These are phyloP conservation scores for Unio delphinus DNA, from an alignment of 2,888 invertebrate species.

Conservation along the genomic window DNA sequence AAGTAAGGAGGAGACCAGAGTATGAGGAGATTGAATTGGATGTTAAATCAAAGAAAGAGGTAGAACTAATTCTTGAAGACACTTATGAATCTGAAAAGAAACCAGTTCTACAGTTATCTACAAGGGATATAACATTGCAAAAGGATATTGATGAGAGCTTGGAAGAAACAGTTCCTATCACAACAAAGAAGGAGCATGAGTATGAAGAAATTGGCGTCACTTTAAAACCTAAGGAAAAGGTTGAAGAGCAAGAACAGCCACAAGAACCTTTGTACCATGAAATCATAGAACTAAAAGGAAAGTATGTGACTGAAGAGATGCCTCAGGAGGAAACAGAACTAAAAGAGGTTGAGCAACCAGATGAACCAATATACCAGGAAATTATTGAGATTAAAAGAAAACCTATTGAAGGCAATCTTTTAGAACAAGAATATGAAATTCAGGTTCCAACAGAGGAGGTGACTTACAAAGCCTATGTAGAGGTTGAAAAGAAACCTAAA, in stretches of 20 bases:
- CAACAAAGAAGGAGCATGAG: background rate
- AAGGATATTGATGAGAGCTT: too few species aligned
- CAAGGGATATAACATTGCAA: too few species aligned
- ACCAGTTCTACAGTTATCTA: background rate
- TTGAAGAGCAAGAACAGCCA: constrained; percentile 9
- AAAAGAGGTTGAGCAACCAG: constrained; percentile 12
- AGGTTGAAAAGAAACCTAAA: background rate
- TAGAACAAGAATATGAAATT: constrained; percentile 1
- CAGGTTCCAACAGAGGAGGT: constrained; percentile 1
- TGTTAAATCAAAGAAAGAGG: constrained; percentile 12
- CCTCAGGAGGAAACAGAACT: constrained; percentile 5
- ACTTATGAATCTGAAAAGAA: background rate
- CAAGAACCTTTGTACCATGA: constrained; percentile 11
- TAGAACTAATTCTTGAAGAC: background rate
- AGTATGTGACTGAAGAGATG: constrained; percentile 5
- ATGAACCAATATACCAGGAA: constrained; percentile 2
- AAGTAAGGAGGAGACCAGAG: constrained; percentile 2
- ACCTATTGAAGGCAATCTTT: constrained; percentile 1
- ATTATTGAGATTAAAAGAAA: constrained; percentile 5
- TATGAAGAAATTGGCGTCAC: constrained; percentile 22
- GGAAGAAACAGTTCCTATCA: too few species aligned
- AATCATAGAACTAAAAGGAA: constrained; percentile 6
- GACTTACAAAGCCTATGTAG: background rate
- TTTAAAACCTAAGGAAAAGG: constrained; percentile 8
- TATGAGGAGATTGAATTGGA: constrained; percentile 11